These are phyloP conservation scores for Spinus olivaceus DNA, from an alignment of 2,797 vertebrate species.

Conservation along the genomic window DNA sequence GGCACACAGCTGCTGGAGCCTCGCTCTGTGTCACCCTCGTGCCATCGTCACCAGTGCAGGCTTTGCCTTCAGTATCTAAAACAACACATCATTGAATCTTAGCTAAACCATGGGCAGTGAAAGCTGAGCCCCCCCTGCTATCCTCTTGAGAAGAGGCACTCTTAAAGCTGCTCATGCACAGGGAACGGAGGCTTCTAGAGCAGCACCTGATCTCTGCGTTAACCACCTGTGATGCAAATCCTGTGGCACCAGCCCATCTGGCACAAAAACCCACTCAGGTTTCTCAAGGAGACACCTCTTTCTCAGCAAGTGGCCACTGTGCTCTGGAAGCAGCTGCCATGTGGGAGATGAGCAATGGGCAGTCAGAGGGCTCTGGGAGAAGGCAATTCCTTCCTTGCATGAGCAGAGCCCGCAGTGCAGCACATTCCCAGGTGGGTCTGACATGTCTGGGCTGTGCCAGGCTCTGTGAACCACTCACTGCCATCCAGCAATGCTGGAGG, in stretches of 20 bases:
- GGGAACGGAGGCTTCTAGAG: neutral
- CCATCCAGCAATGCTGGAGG: neutral
- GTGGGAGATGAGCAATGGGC: neutral
- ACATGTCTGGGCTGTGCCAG: neutral
- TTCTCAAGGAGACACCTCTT: neutral
- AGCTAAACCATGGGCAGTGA: neutral
- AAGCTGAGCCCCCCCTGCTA: neutral
- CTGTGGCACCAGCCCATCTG: neutral
- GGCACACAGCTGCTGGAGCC: constrained; percentile 54
- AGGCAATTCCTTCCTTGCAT: neutral
- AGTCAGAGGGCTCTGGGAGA: neutral
- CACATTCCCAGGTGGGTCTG: fast-evolving
- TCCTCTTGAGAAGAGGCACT: neutral
- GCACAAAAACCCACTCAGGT: neutral
- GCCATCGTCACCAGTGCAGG: constrained; percentile 44
- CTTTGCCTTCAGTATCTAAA: constrained; percentile 74
- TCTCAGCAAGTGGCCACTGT: neutral
- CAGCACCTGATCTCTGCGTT: neutral
- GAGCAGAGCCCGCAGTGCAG: neutral
- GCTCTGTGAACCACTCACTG: fast-evolving
- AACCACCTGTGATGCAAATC: neutral
- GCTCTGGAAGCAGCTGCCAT: neutral
- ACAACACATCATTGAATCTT: constrained; percentile 17
- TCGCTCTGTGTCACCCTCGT: constrained; percentile 44
- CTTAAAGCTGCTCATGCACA: neutral